Conservation (phyloP, 2,113 vertebrate species). For the Picathartes gymnocephalus region DNA sequence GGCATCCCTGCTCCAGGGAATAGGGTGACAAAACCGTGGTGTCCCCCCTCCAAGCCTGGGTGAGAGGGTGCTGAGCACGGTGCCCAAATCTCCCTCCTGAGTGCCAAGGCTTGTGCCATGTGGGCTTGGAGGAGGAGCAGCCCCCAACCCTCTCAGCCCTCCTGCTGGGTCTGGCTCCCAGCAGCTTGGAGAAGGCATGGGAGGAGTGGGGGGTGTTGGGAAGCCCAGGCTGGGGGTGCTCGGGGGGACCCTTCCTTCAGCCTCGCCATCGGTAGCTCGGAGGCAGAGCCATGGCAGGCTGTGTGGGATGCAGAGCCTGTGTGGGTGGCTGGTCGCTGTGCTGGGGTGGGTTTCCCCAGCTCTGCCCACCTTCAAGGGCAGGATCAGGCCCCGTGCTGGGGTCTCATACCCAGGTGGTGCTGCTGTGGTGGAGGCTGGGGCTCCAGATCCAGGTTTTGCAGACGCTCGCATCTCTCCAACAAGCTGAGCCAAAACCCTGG, state of each 20-base stretch:
- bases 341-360: background rate
- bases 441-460: conserved; percentile 60
- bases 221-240: background rate
- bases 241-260: background rate
- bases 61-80: background rate
- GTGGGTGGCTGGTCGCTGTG: background rate
- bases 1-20: background rate
- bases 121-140: background rate
- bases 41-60: background rate
- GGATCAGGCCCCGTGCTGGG: background rate
- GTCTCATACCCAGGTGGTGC: background rate
- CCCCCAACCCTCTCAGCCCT: background rate
- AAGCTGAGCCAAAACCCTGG: conserved; percentile 37
- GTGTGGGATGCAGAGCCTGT: background rate
- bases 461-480: background rate
- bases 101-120: background rate
- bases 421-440: background rate
- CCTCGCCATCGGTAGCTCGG: rapidly evolving
- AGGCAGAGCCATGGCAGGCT: rapidly evolving
- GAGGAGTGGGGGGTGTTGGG: rapidly evolving
- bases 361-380: background rate
- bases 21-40: rapidly evolving
- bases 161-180: background rate
- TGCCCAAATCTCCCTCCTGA: background rate
- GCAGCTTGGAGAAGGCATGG: background rate